Conservation (phyloP, 2,888 invertebrate genomes). For the Drosophila emarginata region DNA sequence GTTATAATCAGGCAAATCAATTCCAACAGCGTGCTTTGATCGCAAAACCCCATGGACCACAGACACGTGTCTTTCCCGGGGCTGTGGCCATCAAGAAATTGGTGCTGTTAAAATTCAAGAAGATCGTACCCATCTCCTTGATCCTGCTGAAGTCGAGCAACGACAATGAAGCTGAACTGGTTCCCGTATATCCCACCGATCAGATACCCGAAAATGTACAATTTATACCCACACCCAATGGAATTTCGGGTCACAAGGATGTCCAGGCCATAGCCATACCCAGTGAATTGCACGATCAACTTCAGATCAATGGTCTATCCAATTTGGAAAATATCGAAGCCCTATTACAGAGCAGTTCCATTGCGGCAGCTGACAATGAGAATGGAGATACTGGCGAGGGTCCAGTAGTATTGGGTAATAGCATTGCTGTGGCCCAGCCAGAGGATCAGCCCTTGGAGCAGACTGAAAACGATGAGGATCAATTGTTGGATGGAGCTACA, state of each 20-base stretch:
- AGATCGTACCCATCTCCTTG: slow-evolving; percentile 77
- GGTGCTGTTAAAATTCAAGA: slow-evolving; percentile 79
- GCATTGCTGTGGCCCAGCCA: slow-evolving; percentile 65
- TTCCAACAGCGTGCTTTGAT: slow-evolving; percentile 55
- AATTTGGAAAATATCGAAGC: slow-evolving; percentile 75
- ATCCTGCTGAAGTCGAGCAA: slow-evolving; percentile 75
- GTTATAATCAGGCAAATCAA: slow-evolving; percentile 27
- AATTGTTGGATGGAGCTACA: slow-evolving; percentile 57
- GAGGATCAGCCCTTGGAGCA: slow-evolving; percentile 70
- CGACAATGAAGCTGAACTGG: slow-evolving; percentile 78
- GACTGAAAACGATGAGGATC: slow-evolving; percentile 74
- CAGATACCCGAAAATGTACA: slow-evolving; percentile 77
- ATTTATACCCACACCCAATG: slow-evolving; percentile 78
- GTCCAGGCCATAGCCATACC: slow-evolving; percentile 80
- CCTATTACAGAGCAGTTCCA: slow-evolving; percentile 64
- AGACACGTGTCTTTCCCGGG: slow-evolving; percentile 75
- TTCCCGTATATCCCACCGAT: slow-evolving; percentile 79
- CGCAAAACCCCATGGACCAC: slow-evolving; percentile 57
- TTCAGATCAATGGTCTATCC: slow-evolving; percentile 70
- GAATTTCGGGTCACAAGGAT: slow-evolving; percentile 77
- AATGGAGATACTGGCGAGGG: slow-evolving; percentile 23
- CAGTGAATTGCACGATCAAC: slow-evolving; percentile 75
- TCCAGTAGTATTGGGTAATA: slow-evolving; percentile 43
- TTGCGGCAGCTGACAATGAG: slow-evolving; percentile 36
- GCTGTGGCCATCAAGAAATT: slow-evolving; percentile 78